Percentiles rank a stretch among this genome's conserved stretches.
Evolutionary conservation across 1,140 invertebrate species (phyloP).

Genomic region (Tyrophagus putrescentiae): DNA sequence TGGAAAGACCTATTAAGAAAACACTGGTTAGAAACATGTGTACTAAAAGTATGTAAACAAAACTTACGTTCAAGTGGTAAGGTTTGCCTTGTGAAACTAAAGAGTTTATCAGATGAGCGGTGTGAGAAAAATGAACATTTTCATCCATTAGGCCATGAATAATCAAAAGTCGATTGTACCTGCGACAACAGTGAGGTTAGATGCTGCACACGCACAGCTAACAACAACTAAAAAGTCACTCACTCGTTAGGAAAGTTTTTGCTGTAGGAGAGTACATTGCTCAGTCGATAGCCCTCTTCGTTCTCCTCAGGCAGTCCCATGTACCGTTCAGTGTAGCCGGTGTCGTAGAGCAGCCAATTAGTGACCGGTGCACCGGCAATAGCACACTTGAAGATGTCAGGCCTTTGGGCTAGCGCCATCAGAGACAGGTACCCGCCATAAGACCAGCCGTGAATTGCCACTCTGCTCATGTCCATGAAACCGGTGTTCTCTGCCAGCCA

Average conservation of each 20-base stretch:
- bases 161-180: slow-evolving; percentile 82
- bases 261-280: slow-evolving; percentile 59
- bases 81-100: slow-evolving; percentile 80
- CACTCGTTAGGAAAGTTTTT: slow-evolving; percentile 78
- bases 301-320: slow-evolving; percentile 81
- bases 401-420: slow-evolving; percentile 37
- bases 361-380: slow-evolving; percentile 94
- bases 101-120: slow-evolving; percentile 71
- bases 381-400: slow-evolving; percentile 35
- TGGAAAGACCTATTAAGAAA: slow-evolving; percentile 61
- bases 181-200: slow-evolving; percentile 34
- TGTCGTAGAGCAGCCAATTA: slow-evolving; percentile 84
- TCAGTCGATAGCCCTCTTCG: slow-evolving; percentile 55
- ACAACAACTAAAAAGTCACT: slow-evolving; percentile 32
- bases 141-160: slow-evolving; percentile 96
- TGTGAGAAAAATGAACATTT: slow-evolving; percentile 98
- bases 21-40: not conserved
- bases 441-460: slow-evolving; percentile 96
- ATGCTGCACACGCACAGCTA: not conserved
- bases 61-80: slow-evolving; percentile 62
- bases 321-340: slow-evolving; percentile 92
- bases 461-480: slow-evolving; percentile 75
- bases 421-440: slow-evolving; percentile 54
- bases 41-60: not conserved
- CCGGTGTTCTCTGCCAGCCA: slow-evolving; percentile 65